Percentiles rank a stretch among this genome's conserved stretches.
phyloP scores from a whole-genome alignment of 2,113 vertebrate species.

The Cheilinus undulatus region DNA sequence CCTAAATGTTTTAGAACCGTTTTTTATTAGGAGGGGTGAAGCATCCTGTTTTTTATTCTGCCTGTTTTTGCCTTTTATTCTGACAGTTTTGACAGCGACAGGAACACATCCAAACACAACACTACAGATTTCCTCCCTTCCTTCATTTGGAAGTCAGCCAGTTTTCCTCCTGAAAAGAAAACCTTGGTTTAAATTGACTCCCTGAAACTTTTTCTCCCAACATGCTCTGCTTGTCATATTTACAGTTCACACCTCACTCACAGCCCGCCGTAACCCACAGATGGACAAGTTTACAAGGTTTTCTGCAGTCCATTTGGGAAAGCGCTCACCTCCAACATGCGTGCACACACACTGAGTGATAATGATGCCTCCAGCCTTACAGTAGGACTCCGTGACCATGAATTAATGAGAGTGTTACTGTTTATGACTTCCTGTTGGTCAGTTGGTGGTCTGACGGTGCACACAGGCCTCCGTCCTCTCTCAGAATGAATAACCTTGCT shows the following conservation, averaged over 20 bases:
- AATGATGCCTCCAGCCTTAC: neutral
- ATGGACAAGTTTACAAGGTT: neutral
- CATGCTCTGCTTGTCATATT: neutral
- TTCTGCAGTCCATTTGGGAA: neutral
- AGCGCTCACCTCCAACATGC: neutral
- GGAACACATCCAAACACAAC: too few relatives aligned
- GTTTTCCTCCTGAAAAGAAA: too few relatives aligned
- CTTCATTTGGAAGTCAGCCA: too few relatives aligned
- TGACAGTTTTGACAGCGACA: too few relatives aligned
- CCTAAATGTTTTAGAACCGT: too few relatives aligned
- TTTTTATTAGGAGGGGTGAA: too few relatives aligned
- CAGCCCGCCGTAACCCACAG: neutral
- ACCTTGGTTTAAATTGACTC: slow-evolving; percentile 6
- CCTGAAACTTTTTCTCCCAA: neutral
- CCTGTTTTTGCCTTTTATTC: too few relatives aligned
- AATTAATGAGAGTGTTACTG: slow-evolving; percentile 1
- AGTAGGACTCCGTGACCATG: slow-evolving; percentile 23
- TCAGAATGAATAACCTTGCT: slow-evolving; percentile 44
- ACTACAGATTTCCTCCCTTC: too few relatives aligned
- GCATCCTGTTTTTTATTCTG: too few relatives aligned
- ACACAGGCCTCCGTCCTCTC: slow-evolving; percentile 19
- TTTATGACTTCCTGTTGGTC: neutral
- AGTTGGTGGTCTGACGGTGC: neutral
- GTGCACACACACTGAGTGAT: neutral
- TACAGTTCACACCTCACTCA: neutral